Conservation (phyloP, 2,888 invertebrate species). For the Napeogenes sylphis region DNA sequence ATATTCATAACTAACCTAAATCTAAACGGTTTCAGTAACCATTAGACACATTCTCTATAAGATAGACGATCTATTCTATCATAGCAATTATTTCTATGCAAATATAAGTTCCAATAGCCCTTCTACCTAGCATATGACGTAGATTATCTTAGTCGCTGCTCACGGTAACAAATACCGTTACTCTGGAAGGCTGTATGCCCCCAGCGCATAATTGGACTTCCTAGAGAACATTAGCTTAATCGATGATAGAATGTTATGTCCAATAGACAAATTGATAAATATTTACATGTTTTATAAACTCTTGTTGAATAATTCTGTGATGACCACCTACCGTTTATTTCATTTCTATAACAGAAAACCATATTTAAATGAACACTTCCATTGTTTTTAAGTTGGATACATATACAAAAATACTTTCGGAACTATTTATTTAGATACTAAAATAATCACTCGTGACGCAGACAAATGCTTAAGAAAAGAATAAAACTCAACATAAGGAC, state of each 20-base stretch:
- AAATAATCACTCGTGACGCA: no score
- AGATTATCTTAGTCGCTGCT: constrained; percentile 19
- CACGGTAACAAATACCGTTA: constrained; percentile 31
- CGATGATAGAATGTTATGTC: constrained; percentile 17
- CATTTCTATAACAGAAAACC: no score
- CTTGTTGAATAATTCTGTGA: background rate
- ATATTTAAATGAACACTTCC: no score
- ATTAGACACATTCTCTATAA: no score
- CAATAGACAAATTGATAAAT: constrained; percentile 12
- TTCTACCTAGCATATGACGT: background rate
- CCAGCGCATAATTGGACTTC: constrained; percentile 24
- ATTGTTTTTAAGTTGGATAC: no score
- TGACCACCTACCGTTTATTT: no score
- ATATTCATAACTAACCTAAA: no score
- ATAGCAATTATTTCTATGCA: background rate
- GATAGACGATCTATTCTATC: background rate
- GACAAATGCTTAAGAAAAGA: no score
- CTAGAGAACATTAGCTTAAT: constrained; percentile 20
- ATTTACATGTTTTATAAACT: background rate
- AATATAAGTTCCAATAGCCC: background rate
- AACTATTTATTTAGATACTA: no score
- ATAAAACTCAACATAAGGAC: no score
- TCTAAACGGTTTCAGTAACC: no score
- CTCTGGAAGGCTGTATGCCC: constrained; percentile 23
- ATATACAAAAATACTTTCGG: no score